Conservation (phyloP, 2,113 vertebrate genomes). For the Corydoras sp. region DNA sequence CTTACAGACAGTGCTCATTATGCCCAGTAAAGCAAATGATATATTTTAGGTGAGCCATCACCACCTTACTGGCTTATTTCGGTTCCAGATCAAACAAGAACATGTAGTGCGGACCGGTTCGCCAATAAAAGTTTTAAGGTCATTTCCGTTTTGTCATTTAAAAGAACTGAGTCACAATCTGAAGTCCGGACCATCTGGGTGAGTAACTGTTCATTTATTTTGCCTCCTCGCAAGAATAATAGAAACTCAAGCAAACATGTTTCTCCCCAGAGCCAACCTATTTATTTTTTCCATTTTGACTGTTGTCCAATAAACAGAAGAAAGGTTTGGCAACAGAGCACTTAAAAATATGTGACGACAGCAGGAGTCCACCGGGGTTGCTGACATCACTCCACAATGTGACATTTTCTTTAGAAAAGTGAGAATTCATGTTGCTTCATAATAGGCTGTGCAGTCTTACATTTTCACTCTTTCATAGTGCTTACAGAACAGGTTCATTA, state of each 20-base stretch:
- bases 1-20: constrained; percentile 5
- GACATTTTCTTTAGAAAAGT: constrained; percentile 14
- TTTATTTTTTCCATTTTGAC: constrained; percentile 5
- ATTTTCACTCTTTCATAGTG: not conserved
- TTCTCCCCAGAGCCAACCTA: constrained; percentile 4
- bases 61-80: constrained; percentile 14
- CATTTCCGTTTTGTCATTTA: not conserved
- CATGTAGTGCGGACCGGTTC: constrained; percentile 9
- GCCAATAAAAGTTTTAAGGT: not conserved
- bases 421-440: not conserved
- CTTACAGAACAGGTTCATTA: too few species aligned
- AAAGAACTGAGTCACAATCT: constrained; percentile 28
- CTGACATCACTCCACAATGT: not conserved
- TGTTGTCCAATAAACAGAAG: too few species aligned
- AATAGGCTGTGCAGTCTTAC: not conserved
- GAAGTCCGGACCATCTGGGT: not conserved
- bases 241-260: constrained; percentile 11
- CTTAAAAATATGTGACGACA: not conserved
- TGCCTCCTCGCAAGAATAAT: not conserved
- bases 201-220: constrained; percentile 11
- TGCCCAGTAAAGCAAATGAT: not conserved
- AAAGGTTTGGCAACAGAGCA: constrained; percentile 11
- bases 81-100: not conserved
- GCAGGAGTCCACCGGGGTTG: constrained; percentile 6
- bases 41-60: constrained; percentile 17